A percentile compares a stretch with the other conserved stretches of the same genome.
Conservation (phyloP, 2,113 vertebrate species). For the Morone chrysops region DNA sequence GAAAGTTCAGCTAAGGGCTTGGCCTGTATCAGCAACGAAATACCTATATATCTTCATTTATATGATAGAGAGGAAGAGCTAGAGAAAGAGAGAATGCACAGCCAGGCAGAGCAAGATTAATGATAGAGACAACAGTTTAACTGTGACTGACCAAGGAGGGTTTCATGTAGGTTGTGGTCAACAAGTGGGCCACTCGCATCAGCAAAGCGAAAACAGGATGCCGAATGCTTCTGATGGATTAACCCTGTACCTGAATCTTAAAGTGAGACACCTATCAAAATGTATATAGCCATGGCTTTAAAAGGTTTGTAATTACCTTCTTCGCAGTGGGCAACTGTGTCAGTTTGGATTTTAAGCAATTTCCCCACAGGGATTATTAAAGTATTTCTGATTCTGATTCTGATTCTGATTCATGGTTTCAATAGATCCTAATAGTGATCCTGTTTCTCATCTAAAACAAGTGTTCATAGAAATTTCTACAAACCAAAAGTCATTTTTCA, state of each 20-base stretch:
- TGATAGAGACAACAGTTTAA: neutral
- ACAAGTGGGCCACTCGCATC: neutral
- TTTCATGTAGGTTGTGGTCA: slow-evolving; percentile 14
- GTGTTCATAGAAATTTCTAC: neutral
- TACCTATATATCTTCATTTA: neutral
- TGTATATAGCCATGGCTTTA: neutral
- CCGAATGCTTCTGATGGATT: neutral
- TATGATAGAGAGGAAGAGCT: neutral
- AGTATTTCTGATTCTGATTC: no score
- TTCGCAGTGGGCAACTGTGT: neutral
- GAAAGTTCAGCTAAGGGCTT: no score
- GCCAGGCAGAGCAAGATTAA: neutral
- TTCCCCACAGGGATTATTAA: no score
- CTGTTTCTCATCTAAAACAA: neutral
- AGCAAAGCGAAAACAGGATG: slow-evolving; percentile 23
- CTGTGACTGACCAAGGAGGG: neutral
- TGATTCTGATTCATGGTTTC: neutral
- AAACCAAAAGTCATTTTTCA: neutral
- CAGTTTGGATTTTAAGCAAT: no score
- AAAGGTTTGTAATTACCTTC: neutral
- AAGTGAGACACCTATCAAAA: neutral
- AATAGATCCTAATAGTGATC: neutral
- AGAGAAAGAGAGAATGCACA: neutral
- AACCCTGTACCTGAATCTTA: neutral
- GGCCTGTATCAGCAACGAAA: neutral